These are phyloP conservation scores for Leucoraja ocellata DNA, from an alignment of 2,797 vertebrate genomes.

Conservation along the genomic window DNA sequence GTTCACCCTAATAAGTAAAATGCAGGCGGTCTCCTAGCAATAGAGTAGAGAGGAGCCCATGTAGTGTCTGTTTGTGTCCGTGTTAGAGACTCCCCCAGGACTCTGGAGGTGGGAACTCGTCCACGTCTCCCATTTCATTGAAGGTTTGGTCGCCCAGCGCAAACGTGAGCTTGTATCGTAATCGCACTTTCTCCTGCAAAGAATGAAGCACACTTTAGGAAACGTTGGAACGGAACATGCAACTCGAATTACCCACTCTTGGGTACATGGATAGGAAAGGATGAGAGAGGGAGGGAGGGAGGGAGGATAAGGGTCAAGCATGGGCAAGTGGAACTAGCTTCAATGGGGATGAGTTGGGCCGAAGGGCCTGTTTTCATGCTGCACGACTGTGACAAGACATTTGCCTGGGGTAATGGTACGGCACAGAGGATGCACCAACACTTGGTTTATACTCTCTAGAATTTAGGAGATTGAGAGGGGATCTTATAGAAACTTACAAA, in stretches of 20 bases:
- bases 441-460: too few relatives aligned
- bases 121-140: slow-evolving; percentile 86
- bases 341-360: too few relatives aligned
- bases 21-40: not conserved
- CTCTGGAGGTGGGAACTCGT: slow-evolving; percentile 84
- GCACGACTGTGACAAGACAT: too few relatives aligned
- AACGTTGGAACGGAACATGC: not conserved
- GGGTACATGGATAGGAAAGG: too few relatives aligned
- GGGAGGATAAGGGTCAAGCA: too few relatives aligned
- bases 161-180: slow-evolving; percentile 91
- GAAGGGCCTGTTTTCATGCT: too few relatives aligned
- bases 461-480: too few relatives aligned
- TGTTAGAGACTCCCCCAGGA: slow-evolving; percentile 81
- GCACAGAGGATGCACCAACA: not conserved
- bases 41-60: not conserved
- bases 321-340: too few relatives aligned
- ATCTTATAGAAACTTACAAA: too few relatives aligned
- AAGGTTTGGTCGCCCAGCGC: slow-evolving; percentile 76
- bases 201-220: slow-evolving; percentile 31
- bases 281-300: too few relatives aligned
- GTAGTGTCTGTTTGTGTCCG: not conserved
- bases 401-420: not conserved
- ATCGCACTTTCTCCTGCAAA: slow-evolving; percentile 84
- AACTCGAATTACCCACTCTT: too few relatives aligned
- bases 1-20: not conserved